phyloP scores from a whole-genome alignment of 2,113 vertebrate species.

The Perca fluviatilis region DNA sequence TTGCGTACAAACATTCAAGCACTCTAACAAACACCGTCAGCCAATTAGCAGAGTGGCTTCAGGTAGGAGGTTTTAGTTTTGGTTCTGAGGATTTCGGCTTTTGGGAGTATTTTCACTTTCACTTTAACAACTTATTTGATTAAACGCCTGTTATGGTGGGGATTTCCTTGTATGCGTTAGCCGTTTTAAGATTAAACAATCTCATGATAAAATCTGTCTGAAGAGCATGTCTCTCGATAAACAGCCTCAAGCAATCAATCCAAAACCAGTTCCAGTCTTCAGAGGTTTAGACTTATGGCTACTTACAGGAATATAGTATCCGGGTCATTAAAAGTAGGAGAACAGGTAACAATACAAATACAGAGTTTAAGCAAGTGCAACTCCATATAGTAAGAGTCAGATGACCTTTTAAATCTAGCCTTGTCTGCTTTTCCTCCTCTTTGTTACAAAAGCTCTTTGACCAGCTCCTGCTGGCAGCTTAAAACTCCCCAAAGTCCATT shows the following conservation, averaged over 20 bases:
- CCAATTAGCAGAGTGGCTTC: conserved; percentile 2
- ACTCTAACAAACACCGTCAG: neutral
- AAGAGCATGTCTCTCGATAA: conserved; percentile 18
- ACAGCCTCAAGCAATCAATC: conserved; percentile 18
- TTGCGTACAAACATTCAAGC: conserved; percentile 40
- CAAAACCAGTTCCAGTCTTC: conserved; percentile 40
- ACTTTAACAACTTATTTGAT: conserved; percentile 4
- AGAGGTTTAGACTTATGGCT: conserved; percentile 22
- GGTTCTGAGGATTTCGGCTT: conserved; percentile 34
- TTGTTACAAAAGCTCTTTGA: conserved; percentile 57
- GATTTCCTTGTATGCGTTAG: conserved; percentile 20
- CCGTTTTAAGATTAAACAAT: conserved; percentile 18
- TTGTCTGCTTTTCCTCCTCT: conserved; percentile 42
- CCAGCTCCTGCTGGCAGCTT: conserved; percentile 41
- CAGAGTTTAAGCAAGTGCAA: conserved; percentile 56
- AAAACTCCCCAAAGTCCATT: conserved; percentile 42
- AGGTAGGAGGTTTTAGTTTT: conserved; percentile 45
- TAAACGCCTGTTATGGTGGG: conserved; percentile 4
- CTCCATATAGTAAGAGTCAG: conserved; percentile 53
- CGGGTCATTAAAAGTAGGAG: conserved; percentile 40
- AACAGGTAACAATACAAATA: conserved; percentile 60
- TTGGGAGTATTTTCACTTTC: conserved; percentile 7
- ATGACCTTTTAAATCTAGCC: conserved; percentile 47
- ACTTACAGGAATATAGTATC: conserved; percentile 20
- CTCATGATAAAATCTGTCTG: conserved; percentile 9